phyloP scores from a whole-genome alignment of 2,888 invertebrate species.

The Harmothoe impar region DNA sequence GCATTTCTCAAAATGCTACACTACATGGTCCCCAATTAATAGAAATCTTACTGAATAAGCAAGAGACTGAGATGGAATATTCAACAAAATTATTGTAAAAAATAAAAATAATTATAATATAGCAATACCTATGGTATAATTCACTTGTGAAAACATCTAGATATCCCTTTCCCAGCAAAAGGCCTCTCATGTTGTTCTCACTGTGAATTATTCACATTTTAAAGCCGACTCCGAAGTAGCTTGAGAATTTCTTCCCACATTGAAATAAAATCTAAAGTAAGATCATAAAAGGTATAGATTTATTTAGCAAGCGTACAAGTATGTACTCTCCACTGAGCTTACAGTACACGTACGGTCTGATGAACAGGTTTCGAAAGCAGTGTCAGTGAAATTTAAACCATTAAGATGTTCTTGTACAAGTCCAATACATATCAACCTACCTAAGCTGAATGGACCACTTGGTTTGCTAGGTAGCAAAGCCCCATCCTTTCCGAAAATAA shows the following conservation, averaged over 20 bases:
- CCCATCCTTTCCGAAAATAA: slow-evolving; percentile 34
- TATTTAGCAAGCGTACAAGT: too few species aligned
- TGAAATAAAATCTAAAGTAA: neutral
- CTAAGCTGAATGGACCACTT: slow-evolving; percentile 63
- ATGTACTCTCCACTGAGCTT: neutral
- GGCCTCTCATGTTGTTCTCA: neutral
- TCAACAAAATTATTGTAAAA: too few species aligned
- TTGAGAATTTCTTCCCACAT: neutral
- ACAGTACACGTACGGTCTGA: neutral
- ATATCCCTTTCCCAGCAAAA: neutral
- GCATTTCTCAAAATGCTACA: too few species aligned
- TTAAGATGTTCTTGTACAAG: too few species aligned
- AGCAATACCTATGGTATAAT: neutral
- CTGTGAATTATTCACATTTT: slow-evolving; percentile 5
- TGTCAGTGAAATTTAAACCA: neutral
- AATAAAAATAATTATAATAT: too few species aligned
- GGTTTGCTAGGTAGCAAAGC: slow-evolving; percentile 63
- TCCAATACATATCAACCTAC: slow-evolving; percentile 1
- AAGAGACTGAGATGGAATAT: too few species aligned
- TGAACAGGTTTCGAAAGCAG: neutral
- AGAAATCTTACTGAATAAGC: too few species aligned
- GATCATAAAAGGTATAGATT: too few species aligned
- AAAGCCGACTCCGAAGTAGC: neutral
- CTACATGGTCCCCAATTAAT: too few species aligned
- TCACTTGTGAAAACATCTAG: slow-evolving; percentile 20